Conservation (phyloP, 2,797 vertebrate species). For the Rallus crepitans region DNA sequence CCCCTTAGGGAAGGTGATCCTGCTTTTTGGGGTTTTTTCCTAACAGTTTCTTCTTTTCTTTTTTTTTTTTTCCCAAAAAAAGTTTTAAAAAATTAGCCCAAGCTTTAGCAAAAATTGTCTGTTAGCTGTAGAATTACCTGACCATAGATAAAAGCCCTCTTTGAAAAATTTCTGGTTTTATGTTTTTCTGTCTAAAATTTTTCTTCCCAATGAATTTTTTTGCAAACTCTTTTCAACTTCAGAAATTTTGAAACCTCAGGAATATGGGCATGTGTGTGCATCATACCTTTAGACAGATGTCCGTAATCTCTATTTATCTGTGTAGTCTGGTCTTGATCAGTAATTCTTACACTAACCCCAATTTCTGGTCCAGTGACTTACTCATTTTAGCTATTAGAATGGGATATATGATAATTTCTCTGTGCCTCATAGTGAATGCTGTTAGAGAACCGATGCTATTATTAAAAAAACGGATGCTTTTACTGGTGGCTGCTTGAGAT, state of each 20-base stretch:
- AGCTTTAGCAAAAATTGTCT: background rate
- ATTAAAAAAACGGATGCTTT: background rate
- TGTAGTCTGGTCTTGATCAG: background rate
- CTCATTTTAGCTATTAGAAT: background rate
- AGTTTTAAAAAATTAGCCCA: background rate
- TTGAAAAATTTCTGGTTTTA: background rate
- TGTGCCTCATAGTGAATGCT: background rate
- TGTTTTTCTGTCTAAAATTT: background rate
- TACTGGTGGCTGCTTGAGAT: background rate
- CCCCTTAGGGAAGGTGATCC: background rate
- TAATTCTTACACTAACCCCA: background rate
- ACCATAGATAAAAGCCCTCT: background rate
- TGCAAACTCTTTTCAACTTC: background rate
- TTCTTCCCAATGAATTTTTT: background rate
- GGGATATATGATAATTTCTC: background rate
- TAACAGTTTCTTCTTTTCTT: background rate
- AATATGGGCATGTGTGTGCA: fast-evolving
- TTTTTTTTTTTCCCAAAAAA: background rate
- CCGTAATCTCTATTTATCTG: background rate
- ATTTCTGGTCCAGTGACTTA: background rate
- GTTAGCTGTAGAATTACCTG: background rate
- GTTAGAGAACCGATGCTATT: background rate
- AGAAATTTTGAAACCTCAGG: background rate
- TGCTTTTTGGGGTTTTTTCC: background rate
- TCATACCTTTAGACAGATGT: background rate